Evolutionary conservation across 2,888 invertebrate species (phyloP).

Genomic region (Xestia xanthographa): DNA sequence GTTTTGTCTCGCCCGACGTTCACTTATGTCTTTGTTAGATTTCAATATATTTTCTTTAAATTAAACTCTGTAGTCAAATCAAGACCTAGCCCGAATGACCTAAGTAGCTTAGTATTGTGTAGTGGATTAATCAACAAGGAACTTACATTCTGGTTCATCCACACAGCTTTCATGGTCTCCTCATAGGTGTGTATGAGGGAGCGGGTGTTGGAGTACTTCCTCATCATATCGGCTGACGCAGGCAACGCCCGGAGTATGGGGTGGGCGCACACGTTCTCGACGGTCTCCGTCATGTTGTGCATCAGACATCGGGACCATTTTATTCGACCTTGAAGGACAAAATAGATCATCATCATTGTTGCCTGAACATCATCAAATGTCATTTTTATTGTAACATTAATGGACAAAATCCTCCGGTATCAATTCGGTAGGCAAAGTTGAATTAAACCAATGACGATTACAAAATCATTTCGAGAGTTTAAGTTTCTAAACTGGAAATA

Average conservation of each 20-base stretch:
- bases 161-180: slow-evolving; percentile 94
- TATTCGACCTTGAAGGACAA: slow-evolving; percentile 91
- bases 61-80: background rate
- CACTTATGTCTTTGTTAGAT: too few species aligned
- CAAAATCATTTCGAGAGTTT: background rate
- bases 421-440: background rate
- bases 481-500: background rate
- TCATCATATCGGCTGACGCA: slow-evolving; percentile 93
- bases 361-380: background rate
- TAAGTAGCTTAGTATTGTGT: background rate
- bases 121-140: background rate
- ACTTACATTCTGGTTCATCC: slow-evolving; percentile 96
- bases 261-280: slow-evolving; percentile 94
- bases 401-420: background rate
- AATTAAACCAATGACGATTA: background rate
- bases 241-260: slow-evolving; percentile 93
- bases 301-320: slow-evolving; percentile 96
- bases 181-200: slow-evolving; percentile 94
- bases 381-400: background rate
- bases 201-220: slow-evolving; percentile 94
- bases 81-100: background rate
- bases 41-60: too few species aligned
- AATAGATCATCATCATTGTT: background rate
- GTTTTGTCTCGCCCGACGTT: too few species aligned
- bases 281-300: slow-evolving; percentile 95